A percentile compares a stretch with the other conserved stretches of the same genome.
Conservation (phyloP, 2,888 invertebrate species). For the Macroteleia sp. region DNA sequence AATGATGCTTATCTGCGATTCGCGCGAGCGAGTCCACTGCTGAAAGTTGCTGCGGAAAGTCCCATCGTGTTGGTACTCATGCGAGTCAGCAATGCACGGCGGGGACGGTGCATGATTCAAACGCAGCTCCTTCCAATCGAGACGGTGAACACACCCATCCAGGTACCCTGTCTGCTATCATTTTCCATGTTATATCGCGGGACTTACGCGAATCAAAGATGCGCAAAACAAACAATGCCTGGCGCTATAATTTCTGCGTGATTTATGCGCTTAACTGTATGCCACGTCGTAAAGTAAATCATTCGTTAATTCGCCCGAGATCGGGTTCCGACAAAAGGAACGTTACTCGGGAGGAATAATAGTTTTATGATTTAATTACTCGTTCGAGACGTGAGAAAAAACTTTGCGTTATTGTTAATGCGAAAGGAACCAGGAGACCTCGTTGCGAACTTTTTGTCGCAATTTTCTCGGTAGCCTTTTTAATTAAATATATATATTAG, state of each 20-base stretch:
- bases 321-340: constrained; percentile 6
- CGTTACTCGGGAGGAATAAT: constrained; percentile 14
- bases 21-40: constrained; percentile 33
- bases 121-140: too few species aligned
- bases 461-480: constrained; percentile 24
- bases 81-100: constrained; percentile 34
- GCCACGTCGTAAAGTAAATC: constrained; percentile 28
- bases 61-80: constrained; percentile 22
- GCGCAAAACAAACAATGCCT: constrained; percentile 36
- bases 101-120: constrained; percentile 23
- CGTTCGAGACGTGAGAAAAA: constrained; percentile 14
- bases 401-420: background rate
- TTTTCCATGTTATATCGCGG: too few species aligned
- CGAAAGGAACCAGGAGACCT: too few species aligned
- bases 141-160: too few species aligned
- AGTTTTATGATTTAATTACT: constrained; percentile 41
- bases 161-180: too few species aligned
- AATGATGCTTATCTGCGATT: constrained; percentile 47
- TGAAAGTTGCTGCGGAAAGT: constrained; percentile 41
- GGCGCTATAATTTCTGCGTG: constrained; percentile 4
- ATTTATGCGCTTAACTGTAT: constrained; percentile 22
- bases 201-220: constrained; percentile 10
- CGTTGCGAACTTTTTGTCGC: constrained; percentile 3
- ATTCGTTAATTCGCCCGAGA: constrained; percentile 21
- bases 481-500: constrained; percentile 43